These are phyloP conservation scores for Abramis brama DNA, from an alignment of 2,113 vertebrate species.

Conservation along the genomic window DNA sequence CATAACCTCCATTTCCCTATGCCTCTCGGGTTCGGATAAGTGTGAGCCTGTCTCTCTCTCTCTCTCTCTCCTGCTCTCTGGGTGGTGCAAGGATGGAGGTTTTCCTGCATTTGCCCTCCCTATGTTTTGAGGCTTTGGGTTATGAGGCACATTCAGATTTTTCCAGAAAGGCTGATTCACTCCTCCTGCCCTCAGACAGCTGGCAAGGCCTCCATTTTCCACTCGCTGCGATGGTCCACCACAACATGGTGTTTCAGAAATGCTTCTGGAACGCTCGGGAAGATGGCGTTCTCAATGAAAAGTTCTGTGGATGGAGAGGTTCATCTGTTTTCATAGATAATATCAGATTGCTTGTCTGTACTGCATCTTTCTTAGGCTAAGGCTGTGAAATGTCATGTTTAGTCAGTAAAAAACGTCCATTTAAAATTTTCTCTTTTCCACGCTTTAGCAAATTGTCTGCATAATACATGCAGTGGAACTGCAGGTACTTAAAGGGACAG, in stretches of 20 bases:
- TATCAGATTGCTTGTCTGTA: background rate
- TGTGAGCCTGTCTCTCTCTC: conserved; percentile 59
- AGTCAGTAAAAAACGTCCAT: background rate
- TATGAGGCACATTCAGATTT: conserved; percentile 45
- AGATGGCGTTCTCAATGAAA: conserved; percentile 27
- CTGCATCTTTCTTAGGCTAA: background rate
- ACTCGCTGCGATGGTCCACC: conserved; percentile 42
- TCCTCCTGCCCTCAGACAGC: conserved; percentile 49
- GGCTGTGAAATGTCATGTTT: background rate
- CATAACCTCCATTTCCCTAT: conserved; percentile 53
- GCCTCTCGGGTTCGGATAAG: conserved; percentile 2
- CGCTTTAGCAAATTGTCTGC: background rate
- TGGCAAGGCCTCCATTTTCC: conserved; percentile 56
- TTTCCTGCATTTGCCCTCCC: conserved; percentile 42
- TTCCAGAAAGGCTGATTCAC: conserved; percentile 56
- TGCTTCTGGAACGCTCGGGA: conserved; percentile 31
- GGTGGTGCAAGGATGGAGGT: conserved; percentile 42
- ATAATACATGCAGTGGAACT: background rate
- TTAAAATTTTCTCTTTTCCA: background rate
- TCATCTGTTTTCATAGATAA: conserved; percentile 8
- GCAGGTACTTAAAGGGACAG: background rate
- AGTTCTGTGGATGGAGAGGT: background rate
- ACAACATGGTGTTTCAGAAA: conserved; percentile 52
- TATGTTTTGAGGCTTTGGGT: conserved; percentile 39
- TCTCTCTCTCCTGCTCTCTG: conserved; percentile 20